These are phyloP conservation scores for Palythoa caribaeorum DNA, from an alignment of 92 coral and sea anemone species.

Conservation along the genomic window DNA sequence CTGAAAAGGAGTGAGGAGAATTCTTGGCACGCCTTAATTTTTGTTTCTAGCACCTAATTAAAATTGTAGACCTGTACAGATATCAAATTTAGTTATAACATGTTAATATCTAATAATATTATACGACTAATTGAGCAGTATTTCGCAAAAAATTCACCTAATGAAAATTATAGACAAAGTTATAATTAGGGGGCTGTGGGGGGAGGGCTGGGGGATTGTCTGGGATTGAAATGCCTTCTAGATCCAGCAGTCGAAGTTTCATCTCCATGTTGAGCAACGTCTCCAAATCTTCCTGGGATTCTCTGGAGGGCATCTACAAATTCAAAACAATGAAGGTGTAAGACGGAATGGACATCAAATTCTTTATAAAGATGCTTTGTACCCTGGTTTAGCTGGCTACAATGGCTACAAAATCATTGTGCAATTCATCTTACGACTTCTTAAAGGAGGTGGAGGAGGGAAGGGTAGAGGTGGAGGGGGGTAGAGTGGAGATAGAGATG, in stretches of 20 bases:
- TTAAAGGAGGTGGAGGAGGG: no score
- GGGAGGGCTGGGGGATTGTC: slow-evolving; percentile 85
- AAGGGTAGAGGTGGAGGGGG: no score
- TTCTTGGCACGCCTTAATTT: neutral
- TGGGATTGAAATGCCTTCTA: slow-evolving; percentile 86
- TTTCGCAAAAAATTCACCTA: slow-evolving; percentile 17
- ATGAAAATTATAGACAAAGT: slow-evolving; percentile 90
- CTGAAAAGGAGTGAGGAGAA: neutral
- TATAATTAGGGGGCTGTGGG: slow-evolving; percentile 92
- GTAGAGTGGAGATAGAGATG: no score
- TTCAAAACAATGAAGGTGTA: neutral
- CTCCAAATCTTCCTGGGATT: slow-evolving; percentile 82
- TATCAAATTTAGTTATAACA: neutral
- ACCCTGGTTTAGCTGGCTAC: neutral
- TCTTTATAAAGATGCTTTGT: neutral
- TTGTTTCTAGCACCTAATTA: neutral
- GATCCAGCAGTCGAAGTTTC: slow-evolving; percentile 90
- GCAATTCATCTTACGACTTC: no score
- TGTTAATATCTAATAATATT: neutral
- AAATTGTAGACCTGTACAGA: neutral
- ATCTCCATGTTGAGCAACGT: slow-evolving; percentile 94
- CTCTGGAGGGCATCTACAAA: slow-evolving; percentile 79
- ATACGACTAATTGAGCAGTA: neutral
- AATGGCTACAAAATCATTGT: neutral
- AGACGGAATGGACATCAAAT: neutral